Conservation (phyloP, 2,113 vertebrate genomes). For the Mormoops blainvillei region DNA sequence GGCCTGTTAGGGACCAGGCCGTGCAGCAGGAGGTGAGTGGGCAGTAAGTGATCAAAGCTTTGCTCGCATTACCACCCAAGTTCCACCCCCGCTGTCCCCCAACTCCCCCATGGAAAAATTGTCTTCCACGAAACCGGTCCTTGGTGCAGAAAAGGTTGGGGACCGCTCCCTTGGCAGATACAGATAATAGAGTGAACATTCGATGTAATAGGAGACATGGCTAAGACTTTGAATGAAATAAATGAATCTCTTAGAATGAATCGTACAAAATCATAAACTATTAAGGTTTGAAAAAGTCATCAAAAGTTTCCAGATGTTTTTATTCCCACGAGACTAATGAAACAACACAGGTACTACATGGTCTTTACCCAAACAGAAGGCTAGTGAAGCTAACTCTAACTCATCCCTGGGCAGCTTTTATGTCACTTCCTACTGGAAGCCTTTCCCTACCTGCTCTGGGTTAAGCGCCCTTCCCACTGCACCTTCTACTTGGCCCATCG, state of each 20-base stretch:
- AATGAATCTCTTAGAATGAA: not conserved
- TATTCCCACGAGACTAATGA: not conserved
- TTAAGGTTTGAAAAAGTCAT: not conserved
- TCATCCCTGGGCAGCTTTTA: not conserved
- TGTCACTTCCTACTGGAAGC: not conserved
- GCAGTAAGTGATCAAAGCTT: no score
- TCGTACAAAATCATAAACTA: not conserved
- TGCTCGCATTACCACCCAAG: no score
- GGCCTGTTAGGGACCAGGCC: no score
- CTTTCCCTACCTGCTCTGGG: not conserved
- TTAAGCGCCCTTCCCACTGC: not conserved
- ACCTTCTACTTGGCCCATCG: not conserved
- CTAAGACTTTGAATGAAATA: not conserved
- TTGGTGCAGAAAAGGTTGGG: no score
- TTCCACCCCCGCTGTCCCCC: no score
- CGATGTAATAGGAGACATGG: not conserved
- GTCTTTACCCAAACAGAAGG: not conserved
- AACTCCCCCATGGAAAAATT: no score
- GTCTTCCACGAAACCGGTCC: no score
- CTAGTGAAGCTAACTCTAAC: not conserved
- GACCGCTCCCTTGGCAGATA: not conserved
- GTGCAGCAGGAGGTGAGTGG: no score
- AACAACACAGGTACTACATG: not conserved
- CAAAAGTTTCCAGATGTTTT: not conserved
- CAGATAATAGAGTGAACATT: not conserved